These are phyloP conservation scores for Saimiri boliviensis DNA, from an alignment of 2,113 vertebrate species.

Conservation along the genomic window DNA sequence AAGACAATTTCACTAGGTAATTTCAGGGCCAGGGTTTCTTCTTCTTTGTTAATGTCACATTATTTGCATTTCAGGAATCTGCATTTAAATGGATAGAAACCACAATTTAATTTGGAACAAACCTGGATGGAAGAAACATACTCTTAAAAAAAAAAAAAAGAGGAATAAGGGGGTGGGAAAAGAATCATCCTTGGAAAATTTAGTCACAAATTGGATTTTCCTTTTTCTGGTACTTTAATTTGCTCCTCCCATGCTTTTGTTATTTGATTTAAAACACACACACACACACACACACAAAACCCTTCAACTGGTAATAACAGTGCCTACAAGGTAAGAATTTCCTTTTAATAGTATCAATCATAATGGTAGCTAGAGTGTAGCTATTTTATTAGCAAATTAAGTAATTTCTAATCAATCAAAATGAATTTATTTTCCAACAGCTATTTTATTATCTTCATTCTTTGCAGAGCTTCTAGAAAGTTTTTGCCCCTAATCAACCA, in stretches of 20 bases:
- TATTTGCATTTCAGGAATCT: slow-evolving; percentile 34
- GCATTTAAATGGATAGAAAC: slow-evolving; percentile 11
- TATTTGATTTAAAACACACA: slow-evolving; percentile 40
- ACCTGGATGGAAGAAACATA: not conserved
- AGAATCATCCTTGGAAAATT: not conserved
- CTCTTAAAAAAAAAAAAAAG: not conserved
- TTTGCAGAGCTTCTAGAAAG: slow-evolving; percentile 20
- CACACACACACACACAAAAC: slow-evolving; percentile 23
- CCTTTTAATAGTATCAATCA: slow-evolving; percentile 33
- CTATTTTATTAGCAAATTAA: not conserved
- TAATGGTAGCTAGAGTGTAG: fast-evolving
- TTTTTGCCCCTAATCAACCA: slow-evolving; percentile 12
- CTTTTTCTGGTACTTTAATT: slow-evolving; percentile 31
- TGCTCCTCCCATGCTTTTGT: not conserved
- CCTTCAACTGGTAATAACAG: not conserved
- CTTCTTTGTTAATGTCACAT: not conserved
- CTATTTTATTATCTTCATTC: not conserved
- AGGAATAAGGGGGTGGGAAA: not conserved
- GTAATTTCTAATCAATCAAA: slow-evolving; percentile 25
- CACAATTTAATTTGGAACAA: not conserved
- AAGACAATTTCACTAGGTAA: not conserved
- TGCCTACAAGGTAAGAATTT: slow-evolving; percentile 3
- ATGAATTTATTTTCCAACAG: slow-evolving; percentile 28
- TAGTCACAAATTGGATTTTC: not conserved
- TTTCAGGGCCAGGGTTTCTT: not conserved